Base-by-base conservation (phyloP, 2,888 invertebrate species). In the Brachyptera putata region DNA sequence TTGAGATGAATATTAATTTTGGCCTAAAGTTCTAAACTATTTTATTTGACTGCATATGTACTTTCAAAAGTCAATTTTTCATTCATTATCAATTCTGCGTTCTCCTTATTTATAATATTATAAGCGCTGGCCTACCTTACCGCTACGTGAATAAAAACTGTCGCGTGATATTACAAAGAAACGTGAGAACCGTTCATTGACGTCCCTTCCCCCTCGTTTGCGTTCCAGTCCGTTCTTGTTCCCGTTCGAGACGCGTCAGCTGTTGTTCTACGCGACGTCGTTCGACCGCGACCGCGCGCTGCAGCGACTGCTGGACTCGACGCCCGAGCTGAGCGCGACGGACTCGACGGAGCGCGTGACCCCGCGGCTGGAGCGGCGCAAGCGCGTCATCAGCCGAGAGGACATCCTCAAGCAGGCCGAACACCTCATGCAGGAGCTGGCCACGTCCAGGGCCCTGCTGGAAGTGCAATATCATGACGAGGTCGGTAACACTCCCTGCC, bases 231-330 rank as follows among this genome's bases (percentile, higher is more conserved):
- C 98, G 56, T 99, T 99, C 81, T 80, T 98, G 68, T 91, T 99
- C 73, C 96, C 98, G 57, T 99, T 99, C 78, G 96, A 97, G 75
- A 95, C 96, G 49, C 85, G 98, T 16, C 97, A 98, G 77, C 81
- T 97, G 70, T 77, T 99, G 66, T 92, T 99, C 79, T 98, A 98
- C 78, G 95, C 95, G 65, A 94, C 95, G 57, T 93, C 96, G 63
- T 99, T 99, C 77, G 98, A 99, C 79, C 87, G 98, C 60, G 95
- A 95, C 79, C 87, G 98, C 71, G 98, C 98, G 56, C 79, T 99
- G 68, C 95, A 96, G 77, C 86, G 97, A 61, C 81, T 99, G 66
- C 81, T 98, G 69, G 97, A 97, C 74, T 91, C 93, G 68, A 88
- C 92, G 57, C 94, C 94, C 5, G 94, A 94, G 77, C 78, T 94